These are phyloP conservation scores for Ditula angustiorana DNA, from an alignment of 2,888 invertebrate species.

Conservation along the genomic window DNA sequence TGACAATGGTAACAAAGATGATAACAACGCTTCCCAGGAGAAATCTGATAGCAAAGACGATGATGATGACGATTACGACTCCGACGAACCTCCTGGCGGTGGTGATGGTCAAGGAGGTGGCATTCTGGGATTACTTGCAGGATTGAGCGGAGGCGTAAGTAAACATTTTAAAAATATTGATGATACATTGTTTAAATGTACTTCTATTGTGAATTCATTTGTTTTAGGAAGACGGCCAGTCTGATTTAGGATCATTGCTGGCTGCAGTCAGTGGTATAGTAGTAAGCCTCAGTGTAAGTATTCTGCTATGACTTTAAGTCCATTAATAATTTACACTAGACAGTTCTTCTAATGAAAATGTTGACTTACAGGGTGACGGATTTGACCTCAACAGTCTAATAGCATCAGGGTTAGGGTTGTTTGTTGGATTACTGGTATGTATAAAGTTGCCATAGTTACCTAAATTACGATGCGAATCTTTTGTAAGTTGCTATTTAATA, in stretches of 20 bases:
- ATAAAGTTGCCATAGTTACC: background rate
- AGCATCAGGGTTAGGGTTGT: conserved; percentile 73
- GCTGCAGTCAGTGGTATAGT: conserved; percentile 78
- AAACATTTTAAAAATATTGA: conserved; percentile 9
- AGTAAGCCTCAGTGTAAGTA: conserved; percentile 77
- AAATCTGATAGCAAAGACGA: conserved; percentile 48
- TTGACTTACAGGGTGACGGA: conserved; percentile 74
- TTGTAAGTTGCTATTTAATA: conserved; percentile 4
- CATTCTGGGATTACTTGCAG: conserved; percentile 73
- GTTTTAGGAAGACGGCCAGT: conserved; percentile 76
- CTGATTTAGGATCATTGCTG: conserved; percentile 76
- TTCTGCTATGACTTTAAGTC: background rate
- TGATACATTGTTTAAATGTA: background rate
- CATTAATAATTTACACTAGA: too few relatives aligned
- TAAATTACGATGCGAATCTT: background rate
- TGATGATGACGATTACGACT: conserved; percentile 62
- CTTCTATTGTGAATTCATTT: conserved; percentile 3
- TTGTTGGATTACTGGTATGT: conserved; percentile 77
- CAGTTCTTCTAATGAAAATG: conserved; percentile 11
- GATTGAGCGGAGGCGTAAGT: conserved; percentile 79
- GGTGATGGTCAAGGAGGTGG: conserved; percentile 81
- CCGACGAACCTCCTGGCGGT: conserved; percentile 70
- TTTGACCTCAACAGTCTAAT: conserved; percentile 75
- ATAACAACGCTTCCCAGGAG: conserved; percentile 45
- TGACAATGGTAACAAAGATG: conserved; percentile 34